These are phyloP conservation scores for Drosophila serrata DNA, from an alignment of 1,140 invertebrate species.

Conservation along the genomic window DNA sequence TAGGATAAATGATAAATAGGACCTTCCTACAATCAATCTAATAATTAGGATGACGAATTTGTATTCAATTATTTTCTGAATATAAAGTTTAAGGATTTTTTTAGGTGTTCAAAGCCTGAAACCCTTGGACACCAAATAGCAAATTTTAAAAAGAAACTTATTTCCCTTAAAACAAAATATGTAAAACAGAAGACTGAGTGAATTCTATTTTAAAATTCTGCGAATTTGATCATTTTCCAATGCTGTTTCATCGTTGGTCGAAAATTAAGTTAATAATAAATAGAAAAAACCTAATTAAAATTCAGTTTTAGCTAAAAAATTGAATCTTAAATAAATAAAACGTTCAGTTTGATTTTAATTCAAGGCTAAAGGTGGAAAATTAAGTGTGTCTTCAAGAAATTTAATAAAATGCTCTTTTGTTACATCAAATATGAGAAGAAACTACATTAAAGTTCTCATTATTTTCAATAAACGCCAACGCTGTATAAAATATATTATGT, in stretches of 20 bases:
- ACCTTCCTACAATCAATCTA: background rate
- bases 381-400: too few relatives aligned
- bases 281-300: background rate
- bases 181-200: background rate
- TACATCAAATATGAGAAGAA: background rate
- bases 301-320: too few relatives aligned
- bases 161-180: conserved; percentile 8
- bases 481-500: background rate
- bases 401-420: too few relatives aligned
- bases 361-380: too few relatives aligned
- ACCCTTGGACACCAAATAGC: background rate
- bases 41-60: background rate
- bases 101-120: background rate
- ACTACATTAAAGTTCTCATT: background rate
- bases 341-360: too few relatives aligned
- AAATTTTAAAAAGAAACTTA: conserved; percentile 23
- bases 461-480: background rate
- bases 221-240: rapidly evolving
- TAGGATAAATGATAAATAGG: too few relatives aligned
- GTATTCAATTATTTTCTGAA: background rate
- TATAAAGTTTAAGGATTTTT: background rate
- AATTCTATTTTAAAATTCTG: background rate
- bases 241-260: too few relatives aligned
- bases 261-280: background rate
- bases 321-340: background rate